These are phyloP conservation scores for Mimumesa dahlbomi DNA, from an alignment of 2,888 invertebrate genomes.

Conservation along the genomic window DNA sequence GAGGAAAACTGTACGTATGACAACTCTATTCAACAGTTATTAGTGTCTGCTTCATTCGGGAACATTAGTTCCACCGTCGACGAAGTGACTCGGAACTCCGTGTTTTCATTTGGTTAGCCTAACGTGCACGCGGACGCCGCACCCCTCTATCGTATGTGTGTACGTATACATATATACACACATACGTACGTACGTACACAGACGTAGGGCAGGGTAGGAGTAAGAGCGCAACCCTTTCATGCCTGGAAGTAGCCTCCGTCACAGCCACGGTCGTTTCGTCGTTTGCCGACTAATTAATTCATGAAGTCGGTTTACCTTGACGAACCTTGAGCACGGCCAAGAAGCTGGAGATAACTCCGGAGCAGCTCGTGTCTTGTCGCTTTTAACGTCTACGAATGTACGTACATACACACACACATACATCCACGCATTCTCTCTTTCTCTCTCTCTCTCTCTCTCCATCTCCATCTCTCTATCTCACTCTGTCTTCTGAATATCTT, in stretches of 20 bases:
- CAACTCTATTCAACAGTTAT: conserved; percentile 9
- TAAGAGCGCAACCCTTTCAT: conserved; percentile 44
- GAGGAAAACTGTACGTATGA: no score
- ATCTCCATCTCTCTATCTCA: conserved; percentile 4
- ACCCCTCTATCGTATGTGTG: conserved; percentile 18
- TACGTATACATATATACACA: no score
- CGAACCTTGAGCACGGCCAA: conserved; percentile 49
- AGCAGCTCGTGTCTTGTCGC: conserved; percentile 50
- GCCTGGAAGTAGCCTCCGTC: conserved; percentile 44
- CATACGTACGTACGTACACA: conserved; percentile 16
- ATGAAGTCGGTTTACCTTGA: conserved; percentile 65
- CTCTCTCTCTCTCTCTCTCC: conserved; percentile 12
- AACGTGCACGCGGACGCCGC: neutral
- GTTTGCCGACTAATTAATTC: conserved; percentile 73
- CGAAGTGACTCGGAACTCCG: neutral
- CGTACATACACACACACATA: neutral
- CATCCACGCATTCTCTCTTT: conserved; percentile 2
- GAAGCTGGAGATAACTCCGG: conserved; percentile 54
- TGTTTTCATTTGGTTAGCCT: neutral
- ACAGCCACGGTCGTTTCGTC: conserved; percentile 44
- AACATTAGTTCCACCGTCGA: neutral
- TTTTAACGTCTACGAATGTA: conserved; percentile 47
- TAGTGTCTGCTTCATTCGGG: conserved; percentile 22
- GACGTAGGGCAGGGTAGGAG: no score
- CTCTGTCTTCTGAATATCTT: conserved; percentile 11